Percentiles rank a stretch among this genome's conserved stretches.
Evolutionary conservation across 92 coral and sea anemone species (phyloP).

Genomic region (Blastomussa wellsi): DNA sequence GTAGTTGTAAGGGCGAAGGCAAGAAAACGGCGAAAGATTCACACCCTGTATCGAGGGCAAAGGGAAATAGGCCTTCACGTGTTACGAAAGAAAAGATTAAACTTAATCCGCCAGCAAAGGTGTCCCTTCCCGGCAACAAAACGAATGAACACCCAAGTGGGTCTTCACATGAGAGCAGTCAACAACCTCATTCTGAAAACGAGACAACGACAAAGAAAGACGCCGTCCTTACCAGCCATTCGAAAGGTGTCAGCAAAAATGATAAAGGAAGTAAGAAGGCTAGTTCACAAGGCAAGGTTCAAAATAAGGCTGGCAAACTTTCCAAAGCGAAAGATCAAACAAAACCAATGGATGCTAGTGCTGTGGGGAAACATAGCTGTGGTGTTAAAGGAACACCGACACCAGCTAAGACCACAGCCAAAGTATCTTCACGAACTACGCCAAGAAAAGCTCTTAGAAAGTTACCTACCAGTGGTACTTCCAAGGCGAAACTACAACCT

Average conservation of each 20-base stretch:
- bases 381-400: neutral
- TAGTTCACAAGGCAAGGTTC: neutral
- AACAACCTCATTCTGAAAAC: neutral
- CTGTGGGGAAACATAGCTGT: neutral
- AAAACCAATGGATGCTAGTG: neutral
- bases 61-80: neutral
- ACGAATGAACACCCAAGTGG: neutral
- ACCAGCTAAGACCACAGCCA: neutral
- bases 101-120: neutral
- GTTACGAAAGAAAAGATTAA: neutral
- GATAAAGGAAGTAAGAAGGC: neutral
- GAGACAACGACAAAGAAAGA: neutral
- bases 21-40: slow-evolving; percentile 1
- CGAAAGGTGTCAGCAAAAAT: neutral
- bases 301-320: neutral
- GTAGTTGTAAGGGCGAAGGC: neutral
- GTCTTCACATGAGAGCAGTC: neutral
- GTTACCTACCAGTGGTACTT: neutral
- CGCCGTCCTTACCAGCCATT: neutral
- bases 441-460: slow-evolving; percentile 23
- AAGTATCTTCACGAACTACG: neutral
- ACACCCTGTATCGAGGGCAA: neutral
- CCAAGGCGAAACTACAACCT: neutral
- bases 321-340: neutral
- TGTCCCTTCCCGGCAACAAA: neutral